phyloP scores from a whole-genome alignment of 1,140 invertebrate species.

The Dendroctonus ponderosae region DNA sequence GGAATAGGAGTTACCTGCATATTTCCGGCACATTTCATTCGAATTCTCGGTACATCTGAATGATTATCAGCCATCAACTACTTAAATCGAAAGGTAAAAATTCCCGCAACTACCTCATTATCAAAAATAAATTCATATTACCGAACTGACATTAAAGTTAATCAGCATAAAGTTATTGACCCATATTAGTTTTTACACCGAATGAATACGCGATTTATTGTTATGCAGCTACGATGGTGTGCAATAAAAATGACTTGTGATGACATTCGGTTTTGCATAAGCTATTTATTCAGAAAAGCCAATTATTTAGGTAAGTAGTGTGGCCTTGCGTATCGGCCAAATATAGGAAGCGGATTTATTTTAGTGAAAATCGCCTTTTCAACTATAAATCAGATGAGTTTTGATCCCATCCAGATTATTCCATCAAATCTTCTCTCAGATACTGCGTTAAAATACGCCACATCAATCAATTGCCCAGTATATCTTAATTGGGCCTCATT shows the following conservation, averaged over 20 bases:
- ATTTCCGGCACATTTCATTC: no score
- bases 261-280: constrained; percentile 8
- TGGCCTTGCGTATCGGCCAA: no score
- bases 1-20: no score
- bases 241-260: constrained; percentile 8
- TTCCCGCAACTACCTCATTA: constrained; percentile 2
- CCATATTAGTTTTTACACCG: constrained; percentile 11
- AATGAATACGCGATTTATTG: constrained; percentile 15
- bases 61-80: neutral
- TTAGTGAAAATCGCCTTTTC: no score
- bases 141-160: constrained; percentile 10
- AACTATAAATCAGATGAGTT: no score
- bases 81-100: neutral
- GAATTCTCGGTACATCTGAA: neutral
- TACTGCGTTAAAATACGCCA: no score
- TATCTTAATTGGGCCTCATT: no score
- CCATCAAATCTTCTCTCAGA: no score
- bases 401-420: no score
- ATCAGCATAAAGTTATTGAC: constrained; percentile 24
- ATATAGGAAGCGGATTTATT: no score
- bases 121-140: constrained; percentile 7
- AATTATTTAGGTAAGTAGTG: neutral
- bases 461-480: no score
- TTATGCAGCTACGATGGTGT: constrained; percentile 5
- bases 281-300: neutral